Conservation (phyloP, 1,140 invertebrate genomes). For the Asbolus verrucosus region DNA sequence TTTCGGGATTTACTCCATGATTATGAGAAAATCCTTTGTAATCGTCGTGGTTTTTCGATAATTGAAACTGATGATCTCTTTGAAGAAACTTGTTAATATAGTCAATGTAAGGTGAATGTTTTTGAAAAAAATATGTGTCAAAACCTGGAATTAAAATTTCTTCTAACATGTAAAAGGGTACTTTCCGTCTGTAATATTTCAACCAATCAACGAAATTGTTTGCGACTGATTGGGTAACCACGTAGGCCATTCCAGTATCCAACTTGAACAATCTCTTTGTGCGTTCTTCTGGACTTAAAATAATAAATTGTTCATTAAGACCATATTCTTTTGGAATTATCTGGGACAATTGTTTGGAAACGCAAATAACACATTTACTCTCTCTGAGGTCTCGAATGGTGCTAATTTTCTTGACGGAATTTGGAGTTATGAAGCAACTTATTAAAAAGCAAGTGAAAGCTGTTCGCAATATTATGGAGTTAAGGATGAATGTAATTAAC, state of each 20-base stretch:
- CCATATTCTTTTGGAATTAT: background rate
- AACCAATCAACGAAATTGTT: background rate
- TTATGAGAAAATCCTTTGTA: no score
- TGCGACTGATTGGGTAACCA: background rate
- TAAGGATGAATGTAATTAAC: background rate
- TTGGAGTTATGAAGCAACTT: background rate
- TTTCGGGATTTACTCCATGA: no score
- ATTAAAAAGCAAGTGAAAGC: background rate
- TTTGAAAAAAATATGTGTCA: conserved; percentile 3
- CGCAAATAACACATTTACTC: background rate
- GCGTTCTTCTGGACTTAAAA: background rate
- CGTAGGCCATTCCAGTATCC: background rate
- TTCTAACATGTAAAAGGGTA: no score
- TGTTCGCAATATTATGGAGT: background rate
- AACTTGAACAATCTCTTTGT: background rate
- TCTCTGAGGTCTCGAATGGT: background rate
- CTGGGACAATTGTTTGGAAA: background rate
- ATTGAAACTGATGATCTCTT: background rate
- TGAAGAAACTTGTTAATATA: conserved; percentile 2
- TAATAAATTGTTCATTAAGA: background rate
- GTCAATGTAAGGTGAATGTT: conserved; percentile 9
- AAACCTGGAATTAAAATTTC: conserved; percentile 7
- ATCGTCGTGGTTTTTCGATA: background rate
- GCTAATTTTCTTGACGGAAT: background rate
- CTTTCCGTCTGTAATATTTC: no score